Percentiles rank a stretch among this genome's conserved stretches.
Conservation (phyloP, 1,140 invertebrate genomes). For the Ladona fulva region DNA sequence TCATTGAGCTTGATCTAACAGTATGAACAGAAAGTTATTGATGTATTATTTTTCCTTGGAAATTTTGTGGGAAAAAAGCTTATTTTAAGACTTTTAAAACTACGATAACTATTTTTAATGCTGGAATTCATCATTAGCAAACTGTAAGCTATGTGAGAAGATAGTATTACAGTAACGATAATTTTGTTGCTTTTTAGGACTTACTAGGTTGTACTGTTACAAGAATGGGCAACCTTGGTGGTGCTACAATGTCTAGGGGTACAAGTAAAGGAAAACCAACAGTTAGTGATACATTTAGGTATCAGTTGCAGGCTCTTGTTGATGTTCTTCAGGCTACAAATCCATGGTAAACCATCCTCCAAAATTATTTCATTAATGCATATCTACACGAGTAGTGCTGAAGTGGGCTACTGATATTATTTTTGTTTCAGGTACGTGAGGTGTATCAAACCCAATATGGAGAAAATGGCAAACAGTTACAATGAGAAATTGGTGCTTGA, state of each 20-base stretch:
- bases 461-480: slow-evolving; percentile 77
- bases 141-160: too few species aligned
- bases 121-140: too few species aligned
- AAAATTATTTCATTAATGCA: not conserved
- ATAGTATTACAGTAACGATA: too few species aligned
- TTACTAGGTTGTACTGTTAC: slow-evolving; percentile 41
- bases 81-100: too few species aligned
- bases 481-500: slow-evolving; percentile 76
- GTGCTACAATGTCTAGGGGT: slow-evolving; percentile 64
- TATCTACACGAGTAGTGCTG: not conserved
- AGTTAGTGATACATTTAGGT: slow-evolving; percentile 85
- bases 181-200: slow-evolving; percentile 36
- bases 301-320: slow-evolving; percentile 82
- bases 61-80: too few species aligned
- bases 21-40: too few species aligned
- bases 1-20: too few species aligned
- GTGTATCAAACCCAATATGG: slow-evolving; percentile 89
- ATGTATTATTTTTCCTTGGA: too few species aligned
- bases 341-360: slow-evolving; percentile 60
- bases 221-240: slow-evolving; percentile 34
- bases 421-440: slow-evolving; percentile 65
- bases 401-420: not conserved
- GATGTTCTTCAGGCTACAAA: slow-evolving; percentile 86
- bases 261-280: slow-evolving; percentile 88
- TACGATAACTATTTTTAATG: too few species aligned